These are phyloP conservation scores for Charadrius vociferus DNA, from an alignment of 2,113 vertebrate genomes.

Conservation along the genomic window DNA sequence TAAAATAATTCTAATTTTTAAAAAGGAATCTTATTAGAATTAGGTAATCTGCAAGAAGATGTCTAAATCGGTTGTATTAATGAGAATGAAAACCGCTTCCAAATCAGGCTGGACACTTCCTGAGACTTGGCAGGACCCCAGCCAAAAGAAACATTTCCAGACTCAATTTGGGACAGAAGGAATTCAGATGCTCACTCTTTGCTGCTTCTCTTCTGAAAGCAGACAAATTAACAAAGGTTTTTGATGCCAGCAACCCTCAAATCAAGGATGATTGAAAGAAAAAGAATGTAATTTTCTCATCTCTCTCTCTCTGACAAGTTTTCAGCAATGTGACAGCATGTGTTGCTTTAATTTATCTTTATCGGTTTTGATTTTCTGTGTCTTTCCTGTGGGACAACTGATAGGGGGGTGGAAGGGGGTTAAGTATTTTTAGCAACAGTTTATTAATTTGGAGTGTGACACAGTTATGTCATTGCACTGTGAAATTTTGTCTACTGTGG, in stretches of 20 bases:
- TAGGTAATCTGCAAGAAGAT: not conserved
- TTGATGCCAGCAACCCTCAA: constrained; percentile 46
- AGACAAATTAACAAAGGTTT: constrained; percentile 28
- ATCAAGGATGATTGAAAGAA: constrained; percentile 49
- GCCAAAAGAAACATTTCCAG: not conserved
- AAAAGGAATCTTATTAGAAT: not conserved
- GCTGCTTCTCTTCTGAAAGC: not conserved
- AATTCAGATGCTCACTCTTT: constrained; percentile 28
- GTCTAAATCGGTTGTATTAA: not conserved
- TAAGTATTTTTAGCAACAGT: constrained; percentile 30
- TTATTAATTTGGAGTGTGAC: constrained; percentile 11
- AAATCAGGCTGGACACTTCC: not conserved
- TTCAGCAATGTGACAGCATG: not conserved
- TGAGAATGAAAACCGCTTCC: not conserved
- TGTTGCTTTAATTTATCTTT: constrained; percentile 38
- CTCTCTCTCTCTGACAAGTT: constrained; percentile 23
- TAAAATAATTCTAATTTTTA: not conserved
- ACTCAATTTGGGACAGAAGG: not conserved
- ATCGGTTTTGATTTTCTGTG: constrained; percentile 37
- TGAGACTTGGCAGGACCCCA: not conserved
- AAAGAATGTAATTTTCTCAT: constrained; percentile 41
- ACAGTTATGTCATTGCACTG: constrained; percentile 18
- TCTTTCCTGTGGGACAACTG: constrained; percentile 7
- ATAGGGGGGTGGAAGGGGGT: not conserved
- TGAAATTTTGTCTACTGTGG: not conserved